Evolutionary conservation across 2,888 invertebrate genomes (phyloP).

Genomic region (Candidula unifasciata): DNA sequence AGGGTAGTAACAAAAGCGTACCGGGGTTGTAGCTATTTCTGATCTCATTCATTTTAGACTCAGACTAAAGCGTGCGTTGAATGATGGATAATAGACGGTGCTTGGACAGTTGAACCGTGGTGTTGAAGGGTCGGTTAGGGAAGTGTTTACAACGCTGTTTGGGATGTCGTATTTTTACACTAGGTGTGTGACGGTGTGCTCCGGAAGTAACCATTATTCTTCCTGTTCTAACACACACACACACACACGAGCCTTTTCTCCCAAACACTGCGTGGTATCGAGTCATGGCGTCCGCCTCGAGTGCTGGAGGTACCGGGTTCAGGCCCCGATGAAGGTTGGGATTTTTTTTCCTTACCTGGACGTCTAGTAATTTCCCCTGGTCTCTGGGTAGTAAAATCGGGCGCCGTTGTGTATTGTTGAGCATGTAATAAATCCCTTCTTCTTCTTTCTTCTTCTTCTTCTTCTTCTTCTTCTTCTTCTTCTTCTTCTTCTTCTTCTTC

Average conservation of each 20-base stretch:
- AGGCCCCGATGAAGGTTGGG: too few relatives aligned
- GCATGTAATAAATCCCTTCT: too few relatives aligned
- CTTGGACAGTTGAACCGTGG: not conserved
- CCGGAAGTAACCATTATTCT: not conserved
- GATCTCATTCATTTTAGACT: conserved; percentile 28
- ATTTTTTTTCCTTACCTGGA: too few relatives aligned
- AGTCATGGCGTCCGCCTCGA: not conserved
- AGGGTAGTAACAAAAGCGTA: not conserved
- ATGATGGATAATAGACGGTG: not conserved
- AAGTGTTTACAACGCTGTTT: not conserved
- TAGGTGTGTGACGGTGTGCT: too few relatives aligned
- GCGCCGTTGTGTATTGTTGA: too few relatives aligned
- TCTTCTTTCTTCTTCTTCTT: too few relatives aligned
- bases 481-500: too few relatives aligned
- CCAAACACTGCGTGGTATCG: not conserved
- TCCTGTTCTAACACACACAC: not conserved
- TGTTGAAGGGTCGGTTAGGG: not conserved
- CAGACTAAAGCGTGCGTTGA: not conserved
- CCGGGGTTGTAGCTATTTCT: not conserved
- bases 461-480: too few relatives aligned
- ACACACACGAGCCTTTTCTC: too few relatives aligned
- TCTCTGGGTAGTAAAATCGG: too few relatives aligned
- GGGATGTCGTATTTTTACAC: not conserved
- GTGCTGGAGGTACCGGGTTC: too few relatives aligned
- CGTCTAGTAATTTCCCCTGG: too few relatives aligned